These are phyloP conservation scores for Cyphomyrus plagiostoma DNA, from an alignment of 2,113 vertebrate species.

Conservation along the genomic window DNA sequence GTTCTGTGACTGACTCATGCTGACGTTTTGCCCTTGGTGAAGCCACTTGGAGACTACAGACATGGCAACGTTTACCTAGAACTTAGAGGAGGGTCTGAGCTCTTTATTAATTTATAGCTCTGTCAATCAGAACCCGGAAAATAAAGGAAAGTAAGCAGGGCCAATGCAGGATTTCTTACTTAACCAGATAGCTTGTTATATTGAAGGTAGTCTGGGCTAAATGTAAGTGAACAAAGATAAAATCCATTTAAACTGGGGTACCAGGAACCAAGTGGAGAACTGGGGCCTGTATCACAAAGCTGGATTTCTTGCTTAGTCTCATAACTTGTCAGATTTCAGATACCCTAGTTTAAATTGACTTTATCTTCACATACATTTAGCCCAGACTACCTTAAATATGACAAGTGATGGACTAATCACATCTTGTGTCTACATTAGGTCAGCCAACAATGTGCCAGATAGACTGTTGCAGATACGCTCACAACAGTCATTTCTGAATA, in stretches of 20 bases:
- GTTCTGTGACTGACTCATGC: background rate
- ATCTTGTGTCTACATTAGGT: background rate
- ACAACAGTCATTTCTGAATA: background rate
- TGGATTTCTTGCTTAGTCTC: no score
- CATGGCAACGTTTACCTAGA: background rate
- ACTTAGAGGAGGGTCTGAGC: background rate
- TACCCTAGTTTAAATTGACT: background rate
- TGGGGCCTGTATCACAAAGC: no score
- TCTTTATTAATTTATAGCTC: background rate
- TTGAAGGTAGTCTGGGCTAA: background rate
- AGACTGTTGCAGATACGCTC: background rate
- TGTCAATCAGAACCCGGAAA: background rate
- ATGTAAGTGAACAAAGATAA: no score
- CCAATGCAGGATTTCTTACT: background rate
- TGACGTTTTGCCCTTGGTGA: background rate
- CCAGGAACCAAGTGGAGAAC: no score
- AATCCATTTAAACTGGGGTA: no score
- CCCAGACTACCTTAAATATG: background rate
- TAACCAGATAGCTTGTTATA: background rate
- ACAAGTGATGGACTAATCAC: background rate
- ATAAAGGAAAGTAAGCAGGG: background rate
- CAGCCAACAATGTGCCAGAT: background rate
- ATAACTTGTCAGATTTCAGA: no score
- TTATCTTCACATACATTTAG: background rate
- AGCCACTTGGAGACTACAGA: background rate